A percentile compares a stretch with the other conserved stretches of the same genome.
These are phyloP conservation scores for Cryptosula pallasiana DNA, from an alignment of 2,888 invertebrate genomes.

Conservation along the genomic window DNA sequence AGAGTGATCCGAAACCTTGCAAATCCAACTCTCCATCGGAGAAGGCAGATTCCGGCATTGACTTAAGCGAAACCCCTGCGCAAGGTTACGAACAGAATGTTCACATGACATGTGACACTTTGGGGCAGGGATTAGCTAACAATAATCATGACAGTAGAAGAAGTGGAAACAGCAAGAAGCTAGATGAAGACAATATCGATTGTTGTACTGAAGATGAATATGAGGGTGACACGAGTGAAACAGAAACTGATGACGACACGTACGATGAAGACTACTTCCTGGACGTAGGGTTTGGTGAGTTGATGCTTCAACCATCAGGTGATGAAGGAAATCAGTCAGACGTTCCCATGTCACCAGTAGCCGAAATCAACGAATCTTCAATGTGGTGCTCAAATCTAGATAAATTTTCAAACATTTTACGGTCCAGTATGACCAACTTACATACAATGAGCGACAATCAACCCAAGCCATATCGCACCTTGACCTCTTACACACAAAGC, in stretches of 20 bases:
- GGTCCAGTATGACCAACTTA: constrained; percentile 17
- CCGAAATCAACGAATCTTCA: neutral
- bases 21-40: constrained; percentile 3
- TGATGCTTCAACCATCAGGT: constrained; percentile 10
- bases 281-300: constrained; percentile 17
- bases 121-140: neutral
- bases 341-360: neutral
- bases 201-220: neutral
- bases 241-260: constrained; percentile 17
- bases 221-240: constrained; percentile 1
- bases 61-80: neutral
- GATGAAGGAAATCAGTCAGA: neutral
- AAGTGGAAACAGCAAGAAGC: neutral
- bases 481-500: neutral
- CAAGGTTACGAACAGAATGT: neutral
- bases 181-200: neutral
- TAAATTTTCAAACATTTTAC: constrained; percentile 22
- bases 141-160: neutral
- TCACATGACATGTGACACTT: no score
- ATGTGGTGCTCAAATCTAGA: constrained; percentile 25
- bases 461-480: neutral
- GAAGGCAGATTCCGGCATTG: constrained; percentile 15
- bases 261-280: constrained; percentile 24
- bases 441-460: neutral
- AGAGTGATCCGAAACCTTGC: constrained; percentile 21